phyloP scores from a whole-genome alignment of 2,113 vertebrate species.

The Saiga tatarica region DNA sequence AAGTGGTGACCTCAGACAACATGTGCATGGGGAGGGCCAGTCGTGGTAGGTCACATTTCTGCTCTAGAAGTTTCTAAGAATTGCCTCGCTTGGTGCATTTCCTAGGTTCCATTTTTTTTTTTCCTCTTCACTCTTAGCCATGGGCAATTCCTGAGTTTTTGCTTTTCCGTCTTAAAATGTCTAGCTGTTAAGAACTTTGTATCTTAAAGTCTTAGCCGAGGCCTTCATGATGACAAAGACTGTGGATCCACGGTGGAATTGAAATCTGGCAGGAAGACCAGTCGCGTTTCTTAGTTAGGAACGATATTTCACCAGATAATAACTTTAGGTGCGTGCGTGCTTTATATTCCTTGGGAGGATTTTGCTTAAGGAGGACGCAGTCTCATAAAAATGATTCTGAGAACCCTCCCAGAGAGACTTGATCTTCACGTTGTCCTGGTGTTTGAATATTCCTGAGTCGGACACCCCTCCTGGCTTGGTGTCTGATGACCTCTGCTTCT shows the following conservation, averaged over 20 bases:
- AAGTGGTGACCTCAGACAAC: constrained; percentile 97
- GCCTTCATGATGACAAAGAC: neutral
- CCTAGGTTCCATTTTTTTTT: neutral
- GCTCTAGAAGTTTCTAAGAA: neutral
- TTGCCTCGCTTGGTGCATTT: neutral
- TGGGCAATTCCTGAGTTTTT: neutral
- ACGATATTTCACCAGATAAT: neutral
- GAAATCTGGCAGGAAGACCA: neutral
- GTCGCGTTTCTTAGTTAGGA: neutral
- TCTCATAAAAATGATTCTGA: neutral
- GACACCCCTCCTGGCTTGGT: neutral
- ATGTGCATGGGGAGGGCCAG: constrained; percentile 98
- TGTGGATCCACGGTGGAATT: neutral
- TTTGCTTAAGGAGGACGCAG: neutral
- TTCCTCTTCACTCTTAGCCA: neutral
- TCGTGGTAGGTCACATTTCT: constrained; percentile 86
- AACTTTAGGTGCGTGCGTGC: neutral
- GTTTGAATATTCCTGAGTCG: neutral
- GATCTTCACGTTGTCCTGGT: neutral
- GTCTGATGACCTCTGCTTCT: neutral
- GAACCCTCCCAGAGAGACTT: neutral
- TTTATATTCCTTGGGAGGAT: neutral
- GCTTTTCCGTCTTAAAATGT: neutral
- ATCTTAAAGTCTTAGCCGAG: neutral
- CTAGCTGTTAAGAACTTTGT: neutral